Evolutionary conservation across 2,888 invertebrate species (phyloP), one percentile per base, ranked within the genome.

Genomic region (Caenorhabditis panamensis): DNA sequence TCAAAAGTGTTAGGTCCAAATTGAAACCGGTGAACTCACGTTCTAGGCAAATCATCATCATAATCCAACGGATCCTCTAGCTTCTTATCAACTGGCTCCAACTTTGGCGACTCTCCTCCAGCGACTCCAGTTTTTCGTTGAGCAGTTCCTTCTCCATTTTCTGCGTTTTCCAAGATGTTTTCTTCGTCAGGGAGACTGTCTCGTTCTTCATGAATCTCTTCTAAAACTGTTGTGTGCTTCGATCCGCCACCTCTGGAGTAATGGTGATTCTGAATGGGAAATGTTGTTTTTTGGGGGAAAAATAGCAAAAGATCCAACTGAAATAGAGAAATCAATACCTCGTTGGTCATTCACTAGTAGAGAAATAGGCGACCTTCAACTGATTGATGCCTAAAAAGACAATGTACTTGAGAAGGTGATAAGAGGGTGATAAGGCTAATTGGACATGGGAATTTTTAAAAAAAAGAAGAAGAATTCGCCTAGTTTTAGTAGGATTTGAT

Each of bases 111-210:
- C 16, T 68, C 63, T 1, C 24, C 64, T 6, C 56, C 64, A 1
- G 26, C 26, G 26, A 73, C 31, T 36, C 58, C 73, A 26, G 31
- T 67, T 31, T 76, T 76, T 5, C 75, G 49, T 2, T 61, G 54
- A 8, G 4, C 5, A 9, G 47, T 16, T 3, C n/a, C n/a, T n/a
- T 37, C 31, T 18, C 36, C 16, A 3, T 22, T 24, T 18, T 59
- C 61, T 2, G 44, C n/a, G 28, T 11, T 66, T 13, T 64, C 62
- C 54, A 58, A 24, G 44, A 6, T 53, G 44, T 53, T 53, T 18
- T 76, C 76, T 16, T 76, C 67, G 44, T 76, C 76, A 18, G 67
- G 76, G 9, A 76, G 18, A 67, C 76, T 76, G 61, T 75, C 75
- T 13, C 75, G 75, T 18, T 76, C 76, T 16, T 76, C 76, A 36